Evolutionary conservation across 2,888 invertebrate genomes (phyloP), one percentile per base, ranked within the genome.

Genomic region (Drosophila atroscutellata): DNA sequence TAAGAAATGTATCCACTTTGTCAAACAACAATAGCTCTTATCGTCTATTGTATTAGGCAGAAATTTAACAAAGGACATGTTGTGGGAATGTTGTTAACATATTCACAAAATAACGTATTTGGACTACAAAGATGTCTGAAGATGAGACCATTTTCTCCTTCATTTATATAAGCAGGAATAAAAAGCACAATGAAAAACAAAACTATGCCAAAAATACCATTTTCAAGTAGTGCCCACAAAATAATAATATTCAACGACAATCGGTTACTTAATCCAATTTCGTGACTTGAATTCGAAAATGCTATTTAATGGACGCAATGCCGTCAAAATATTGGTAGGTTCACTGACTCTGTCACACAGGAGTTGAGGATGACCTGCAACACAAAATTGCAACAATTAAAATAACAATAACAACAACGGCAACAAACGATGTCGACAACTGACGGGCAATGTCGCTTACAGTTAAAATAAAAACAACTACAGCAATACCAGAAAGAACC

Each of bases 361-460:
- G 20, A 60, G 20, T 42, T 51, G 49, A 20, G 45, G 32, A 50
- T 61, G 47, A 60, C 54, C 47, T 51, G 58, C 30, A 42, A 42
- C 51, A 72, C 67, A 59, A 58, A 74, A 81, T 71, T 73, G 84
- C 80, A 83, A 81, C 83, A 83, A 74, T 75, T 77, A 62, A 71
- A 70, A 65, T 58, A 57, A 59, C 61, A 71, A 62, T 50, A 71
- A 58, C 65, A 45, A 57, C 66, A 68, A 49, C 52, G 49, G 56
- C n/a, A 26, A 20, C 26, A 24, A 34, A 56, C 49, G 37, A 42
- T 42, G 37, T 58, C 30, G 42, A 52, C 56, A 73, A 79, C 83
- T 64, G 77, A 70, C 64, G 70, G 57, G 45, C 59, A 86, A 81
- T 75, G 77, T 74, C 82, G 79, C 58, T 61, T 70, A 72, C 77